A percentile compares a stretch with the other conserved stretches of the same genome.
Conservation (phyloP, 1,140 invertebrate genomes). For the Drosophila sechellia region DNA sequence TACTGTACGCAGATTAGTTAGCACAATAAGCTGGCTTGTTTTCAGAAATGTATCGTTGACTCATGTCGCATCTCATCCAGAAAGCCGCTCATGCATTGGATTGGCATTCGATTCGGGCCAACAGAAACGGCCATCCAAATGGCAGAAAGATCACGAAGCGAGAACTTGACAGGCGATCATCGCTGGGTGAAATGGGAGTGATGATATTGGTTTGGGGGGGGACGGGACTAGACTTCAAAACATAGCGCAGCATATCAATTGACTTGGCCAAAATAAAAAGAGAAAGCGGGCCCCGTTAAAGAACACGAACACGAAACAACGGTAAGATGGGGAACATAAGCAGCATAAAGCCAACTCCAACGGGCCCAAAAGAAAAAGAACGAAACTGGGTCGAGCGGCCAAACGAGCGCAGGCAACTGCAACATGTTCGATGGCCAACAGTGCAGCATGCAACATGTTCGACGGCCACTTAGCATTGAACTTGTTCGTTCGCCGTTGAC, state of each 20-base stretch:
- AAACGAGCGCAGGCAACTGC: conserved; percentile 21
- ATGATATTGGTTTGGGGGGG: not conserved
- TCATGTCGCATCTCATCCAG: conserved; percentile 14
- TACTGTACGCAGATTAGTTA: not conserved
- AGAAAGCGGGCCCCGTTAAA: conserved; percentile 74
- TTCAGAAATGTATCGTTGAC: conserved; percentile 9
- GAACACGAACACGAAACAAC: conserved; percentile 68
- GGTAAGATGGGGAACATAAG: conserved; percentile 60
- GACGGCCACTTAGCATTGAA: conserved; percentile 37
- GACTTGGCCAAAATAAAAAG: conserved; percentile 78
- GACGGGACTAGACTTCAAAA: conserved; percentile 45
- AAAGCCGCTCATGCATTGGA: conserved; percentile 13
- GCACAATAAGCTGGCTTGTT: conserved; percentile 3
- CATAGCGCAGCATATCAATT: conserved; percentile 75
- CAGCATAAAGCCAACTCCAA: conserved; percentile 36
- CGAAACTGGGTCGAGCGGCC: conserved; percentile 68
- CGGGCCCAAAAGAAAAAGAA: conserved; percentile 69
- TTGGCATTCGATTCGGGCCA: conserved; percentile 20
- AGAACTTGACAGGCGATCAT: conserved; percentile 42
- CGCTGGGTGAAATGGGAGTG: conserved; percentile 1
- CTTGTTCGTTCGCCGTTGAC: conserved; percentile 48
- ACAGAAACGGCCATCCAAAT: conserved; percentile 8
- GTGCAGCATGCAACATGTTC: conserved; percentile 36
- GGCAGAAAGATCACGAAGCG: conserved; percentile 42
- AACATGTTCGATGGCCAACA: conserved; percentile 11